Percentiles rank a stretch among this genome's conserved stretches.
Conservation (phyloP, 2,797 vertebrate genomes). For the Avahi laniger region DNA sequence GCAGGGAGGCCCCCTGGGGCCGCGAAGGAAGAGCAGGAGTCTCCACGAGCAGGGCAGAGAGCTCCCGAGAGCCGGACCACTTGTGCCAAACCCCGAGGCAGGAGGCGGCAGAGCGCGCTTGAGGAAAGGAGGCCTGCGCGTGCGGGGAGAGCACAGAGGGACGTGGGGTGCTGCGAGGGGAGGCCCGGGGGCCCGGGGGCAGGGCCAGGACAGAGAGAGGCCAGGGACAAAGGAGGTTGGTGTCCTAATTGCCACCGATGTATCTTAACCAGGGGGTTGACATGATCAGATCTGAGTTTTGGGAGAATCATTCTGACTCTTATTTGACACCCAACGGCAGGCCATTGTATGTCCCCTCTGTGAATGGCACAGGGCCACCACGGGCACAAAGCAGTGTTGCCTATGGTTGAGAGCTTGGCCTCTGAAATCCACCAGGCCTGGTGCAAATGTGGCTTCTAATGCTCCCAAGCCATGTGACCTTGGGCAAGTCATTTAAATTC, state of each 20-base stretch:
- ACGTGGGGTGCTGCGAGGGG: not conserved
- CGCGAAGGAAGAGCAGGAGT: rapidly evolving
- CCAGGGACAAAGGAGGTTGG: rapidly evolving
- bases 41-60: not conserved
- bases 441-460: rapidly evolving
- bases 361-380: not conserved
- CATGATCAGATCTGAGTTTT: not conserved
- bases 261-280: not conserved
- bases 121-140: not conserved
- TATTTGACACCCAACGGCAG: rapidly evolving
- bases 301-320: not conserved
- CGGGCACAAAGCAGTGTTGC: not conserved
- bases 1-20: not conserved
- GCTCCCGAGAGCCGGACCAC: not conserved
- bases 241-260: rapidly evolving
- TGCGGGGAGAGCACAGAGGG: not conserved
- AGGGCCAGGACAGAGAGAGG: not conserved
- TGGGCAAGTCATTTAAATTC: too few relatives aligned
- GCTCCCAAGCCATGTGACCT: not conserved
- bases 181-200: rapidly evolving
- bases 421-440: not conserved
- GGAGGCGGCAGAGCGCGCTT: rapidly evolving
- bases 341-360: not conserved
- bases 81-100: not conserved
- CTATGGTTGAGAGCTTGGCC: not conserved